Evolutionary conservation across 1,140 invertebrate genomes (phyloP).

Genomic region (Heliconius melpomene): DNA sequence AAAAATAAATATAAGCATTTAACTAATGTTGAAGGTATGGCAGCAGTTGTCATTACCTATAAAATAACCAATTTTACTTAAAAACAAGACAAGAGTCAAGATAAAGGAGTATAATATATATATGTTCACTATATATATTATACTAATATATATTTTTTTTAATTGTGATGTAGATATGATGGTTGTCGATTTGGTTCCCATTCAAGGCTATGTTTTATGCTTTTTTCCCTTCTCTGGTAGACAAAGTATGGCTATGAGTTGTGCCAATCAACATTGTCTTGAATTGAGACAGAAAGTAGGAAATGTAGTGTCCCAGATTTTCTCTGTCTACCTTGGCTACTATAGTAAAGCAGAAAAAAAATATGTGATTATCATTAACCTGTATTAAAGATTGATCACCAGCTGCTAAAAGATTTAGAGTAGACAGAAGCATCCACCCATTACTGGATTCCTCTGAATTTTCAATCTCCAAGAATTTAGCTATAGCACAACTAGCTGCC

Average conservation of each 20-base stretch:
- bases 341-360: not conserved
- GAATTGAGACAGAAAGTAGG: too few relatives aligned
- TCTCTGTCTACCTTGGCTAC: too few relatives aligned
- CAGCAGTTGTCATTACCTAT: conserved; percentile 96
- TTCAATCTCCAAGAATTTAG: conserved; percentile 96
- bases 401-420: conserved; percentile 94
- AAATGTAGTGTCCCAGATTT: too few relatives aligned
- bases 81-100: not conserved
- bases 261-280: too few relatives aligned
- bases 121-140: too few relatives aligned
- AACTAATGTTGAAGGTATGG: conserved; percentile 97
- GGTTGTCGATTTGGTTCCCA: too few relatives aligned
- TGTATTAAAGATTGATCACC: conserved; percentile 85
- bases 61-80: conserved; percentile 24
- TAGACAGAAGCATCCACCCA: conserved; percentile 97
- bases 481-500: conserved; percentile 96
- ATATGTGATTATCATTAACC: conserved; percentile 38
- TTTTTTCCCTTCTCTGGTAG: too few relatives aligned
- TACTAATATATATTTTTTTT: not conserved
- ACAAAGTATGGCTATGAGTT: too few relatives aligned
- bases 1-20: conserved; percentile 99
- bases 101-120: not conserved
- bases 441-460: conserved; percentile 95
- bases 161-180: too few relatives aligned
- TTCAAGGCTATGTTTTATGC: too few relatives aligned